These are phyloP conservation scores for Elgaria multicarinata DNA, from an alignment of 2,113 vertebrate species.

Conservation along the genomic window DNA sequence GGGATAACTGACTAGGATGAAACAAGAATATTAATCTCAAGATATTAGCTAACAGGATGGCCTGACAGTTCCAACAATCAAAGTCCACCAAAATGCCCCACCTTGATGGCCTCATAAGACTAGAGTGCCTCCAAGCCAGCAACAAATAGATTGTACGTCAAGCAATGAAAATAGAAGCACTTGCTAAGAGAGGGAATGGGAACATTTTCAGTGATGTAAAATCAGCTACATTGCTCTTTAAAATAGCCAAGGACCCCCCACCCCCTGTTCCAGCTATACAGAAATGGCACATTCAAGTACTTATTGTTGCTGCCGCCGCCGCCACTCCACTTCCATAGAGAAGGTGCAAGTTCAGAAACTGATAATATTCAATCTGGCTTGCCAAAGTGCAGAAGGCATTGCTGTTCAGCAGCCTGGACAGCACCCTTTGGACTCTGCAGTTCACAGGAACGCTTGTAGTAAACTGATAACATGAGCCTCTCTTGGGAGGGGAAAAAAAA, in stretches of 20 bases:
- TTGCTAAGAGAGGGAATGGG: not conserved
- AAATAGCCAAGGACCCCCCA: not conserved
- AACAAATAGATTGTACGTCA: not conserved
- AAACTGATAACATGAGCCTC: constrained; percentile 19
- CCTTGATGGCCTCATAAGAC: not conserved
- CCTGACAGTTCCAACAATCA: not conserved
- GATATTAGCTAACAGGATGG: not conserved
- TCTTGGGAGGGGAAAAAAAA: constrained; percentile 28
- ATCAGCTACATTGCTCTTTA: not conserved
- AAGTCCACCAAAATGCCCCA: constrained; percentile 24
- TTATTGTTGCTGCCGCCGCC: not conserved
- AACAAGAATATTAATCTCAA: constrained; percentile 14
- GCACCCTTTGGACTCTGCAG: not conserved
- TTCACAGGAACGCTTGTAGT: constrained; percentile 6
- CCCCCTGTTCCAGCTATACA: not conserved
- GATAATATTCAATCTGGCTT: not conserved
- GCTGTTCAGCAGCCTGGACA: not conserved
- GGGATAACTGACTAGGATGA: not conserved
- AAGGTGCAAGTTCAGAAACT: not conserved
- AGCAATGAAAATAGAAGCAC: not conserved
- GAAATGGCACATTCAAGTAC: fast-evolving
- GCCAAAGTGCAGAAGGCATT: constrained; percentile 13
- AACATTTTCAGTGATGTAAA: not conserved
- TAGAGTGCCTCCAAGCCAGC: not conserved
- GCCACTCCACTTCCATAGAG: not conserved